Conservation (phyloP, 2,888 invertebrate species). For the Norana najaformis region DNA sequence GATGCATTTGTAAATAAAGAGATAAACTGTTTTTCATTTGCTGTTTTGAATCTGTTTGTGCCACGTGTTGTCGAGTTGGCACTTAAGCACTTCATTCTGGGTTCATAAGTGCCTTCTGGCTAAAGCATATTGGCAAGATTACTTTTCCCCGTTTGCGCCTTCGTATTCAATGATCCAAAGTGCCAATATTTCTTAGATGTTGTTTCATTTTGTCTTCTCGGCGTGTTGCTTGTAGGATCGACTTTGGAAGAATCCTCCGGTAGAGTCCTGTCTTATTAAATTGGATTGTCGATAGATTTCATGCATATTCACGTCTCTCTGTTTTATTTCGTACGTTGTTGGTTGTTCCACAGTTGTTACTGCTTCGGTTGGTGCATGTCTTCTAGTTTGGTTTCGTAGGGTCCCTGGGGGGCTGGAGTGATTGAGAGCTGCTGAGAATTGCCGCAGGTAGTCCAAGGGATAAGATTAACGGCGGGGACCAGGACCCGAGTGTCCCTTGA, state of each 20-base stretch:
- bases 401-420: not conserved
- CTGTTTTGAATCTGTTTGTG: not conserved
- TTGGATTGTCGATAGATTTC: slow-evolving; percentile 1
- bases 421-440: not conserved
- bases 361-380: not conserved
- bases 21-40: not conserved
- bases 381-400: not conserved
- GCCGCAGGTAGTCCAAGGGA: not conserved
- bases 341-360: not conserved
- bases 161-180: not conserved
- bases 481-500: not conserved
- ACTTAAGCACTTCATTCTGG: not conserved
- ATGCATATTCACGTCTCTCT: not conserved
- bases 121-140: not conserved
- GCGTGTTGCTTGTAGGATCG: not conserved
- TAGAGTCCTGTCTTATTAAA: slow-evolving; percentile 13
- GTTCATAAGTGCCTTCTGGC: not conserved
- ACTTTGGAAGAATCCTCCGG: not conserved
- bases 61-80: not conserved
- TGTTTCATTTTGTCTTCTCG: slow-evolving; percentile 13
- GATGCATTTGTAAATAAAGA: not conserved
- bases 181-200: not conserved
- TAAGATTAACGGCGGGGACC: not conserved
- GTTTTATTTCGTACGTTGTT: not conserved
- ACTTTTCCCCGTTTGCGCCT: not conserved